Conservation (phyloP, 2,113 vertebrate species). For the Arizona elegans region DNA sequence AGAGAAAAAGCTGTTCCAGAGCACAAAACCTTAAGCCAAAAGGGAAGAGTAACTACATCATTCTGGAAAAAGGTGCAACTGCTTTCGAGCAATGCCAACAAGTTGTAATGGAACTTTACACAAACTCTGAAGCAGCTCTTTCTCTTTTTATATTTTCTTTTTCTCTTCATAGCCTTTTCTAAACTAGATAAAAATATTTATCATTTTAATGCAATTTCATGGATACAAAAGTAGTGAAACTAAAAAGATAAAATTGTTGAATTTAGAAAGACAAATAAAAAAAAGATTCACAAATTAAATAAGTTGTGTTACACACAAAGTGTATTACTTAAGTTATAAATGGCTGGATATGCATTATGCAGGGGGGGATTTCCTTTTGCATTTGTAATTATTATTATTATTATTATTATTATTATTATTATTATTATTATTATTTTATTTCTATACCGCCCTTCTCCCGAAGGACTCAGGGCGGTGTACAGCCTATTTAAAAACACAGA, state of each 20-base stretch:
- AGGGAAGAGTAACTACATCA: neutral
- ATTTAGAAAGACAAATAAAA: neutral
- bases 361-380: neutral
- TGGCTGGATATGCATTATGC: neutral
- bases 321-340: neutral
- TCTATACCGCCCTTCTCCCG: too few relatives aligned
- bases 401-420: too few relatives aligned
- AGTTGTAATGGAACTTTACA: neutral
- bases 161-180: neutral
- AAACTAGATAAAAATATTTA: neutral
- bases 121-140: neutral
- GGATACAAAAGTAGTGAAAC: neutral
- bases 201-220: neutral
- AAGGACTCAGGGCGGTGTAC: too few relatives aligned
- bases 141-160: neutral
- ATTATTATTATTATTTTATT: too few relatives aligned
- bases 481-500: too few relatives aligned
- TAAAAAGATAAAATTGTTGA: neutral
- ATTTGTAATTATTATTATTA: too few relatives aligned
- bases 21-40: neutral
- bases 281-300: neutral
- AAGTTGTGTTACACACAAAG: neutral
- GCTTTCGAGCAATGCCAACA: neutral
- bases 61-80: neutral
- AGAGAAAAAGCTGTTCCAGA: neutral